phyloP scores from a whole-genome alignment of 2,797 vertebrate species.

The Taenioides sp. region DNA sequence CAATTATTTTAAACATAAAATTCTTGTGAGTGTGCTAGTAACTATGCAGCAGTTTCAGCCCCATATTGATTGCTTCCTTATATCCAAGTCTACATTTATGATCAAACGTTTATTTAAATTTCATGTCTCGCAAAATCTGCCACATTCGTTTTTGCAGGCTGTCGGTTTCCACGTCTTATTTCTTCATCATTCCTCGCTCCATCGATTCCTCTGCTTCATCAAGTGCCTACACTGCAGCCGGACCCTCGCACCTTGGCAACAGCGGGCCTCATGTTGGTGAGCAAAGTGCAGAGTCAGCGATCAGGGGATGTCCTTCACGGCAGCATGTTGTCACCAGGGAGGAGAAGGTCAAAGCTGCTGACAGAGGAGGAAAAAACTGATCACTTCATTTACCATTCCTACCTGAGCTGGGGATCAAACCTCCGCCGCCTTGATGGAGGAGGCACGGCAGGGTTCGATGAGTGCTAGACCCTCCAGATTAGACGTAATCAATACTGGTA shows the following conservation, averaged over 20 bases:
- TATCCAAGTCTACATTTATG: not conserved
- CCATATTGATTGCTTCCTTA: slow-evolving; percentile 24
- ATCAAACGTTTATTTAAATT: slow-evolving; percentile 22
- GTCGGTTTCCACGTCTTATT: slow-evolving; percentile 79
- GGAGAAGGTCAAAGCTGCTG: slow-evolving; percentile 66
- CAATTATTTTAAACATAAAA: slow-evolving; percentile 12
- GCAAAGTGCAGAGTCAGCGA: slow-evolving; percentile 78
- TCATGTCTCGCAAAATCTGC: slow-evolving; percentile 46
- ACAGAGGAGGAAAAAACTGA: slow-evolving; percentile 58
- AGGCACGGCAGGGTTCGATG: slow-evolving; percentile 9
- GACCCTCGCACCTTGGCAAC: slow-evolving; percentile 75
- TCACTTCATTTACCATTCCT: slow-evolving; percentile 65
- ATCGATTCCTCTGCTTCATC: slow-evolving; percentile 88
- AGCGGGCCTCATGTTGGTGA: slow-evolving; percentile 60
- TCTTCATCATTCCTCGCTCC: slow-evolving; percentile 91
- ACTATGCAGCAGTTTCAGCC: slow-evolving; percentile 17
- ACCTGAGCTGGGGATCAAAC: slow-evolving; percentile 51
- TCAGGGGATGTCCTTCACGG: slow-evolving; percentile 67
- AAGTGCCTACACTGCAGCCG: slow-evolving; percentile 64
- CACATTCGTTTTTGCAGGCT: slow-evolving; percentile 64
- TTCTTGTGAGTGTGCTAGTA: not conserved
- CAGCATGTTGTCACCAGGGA: slow-evolving; percentile 49
- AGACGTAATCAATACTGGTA: not conserved
- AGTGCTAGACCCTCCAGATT: slow-evolving; percentile 7
- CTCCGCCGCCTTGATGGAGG: slow-evolving; percentile 19